Conservation (phyloP, 2,888 invertebrate species). For the Meteorus colon region DNA sequence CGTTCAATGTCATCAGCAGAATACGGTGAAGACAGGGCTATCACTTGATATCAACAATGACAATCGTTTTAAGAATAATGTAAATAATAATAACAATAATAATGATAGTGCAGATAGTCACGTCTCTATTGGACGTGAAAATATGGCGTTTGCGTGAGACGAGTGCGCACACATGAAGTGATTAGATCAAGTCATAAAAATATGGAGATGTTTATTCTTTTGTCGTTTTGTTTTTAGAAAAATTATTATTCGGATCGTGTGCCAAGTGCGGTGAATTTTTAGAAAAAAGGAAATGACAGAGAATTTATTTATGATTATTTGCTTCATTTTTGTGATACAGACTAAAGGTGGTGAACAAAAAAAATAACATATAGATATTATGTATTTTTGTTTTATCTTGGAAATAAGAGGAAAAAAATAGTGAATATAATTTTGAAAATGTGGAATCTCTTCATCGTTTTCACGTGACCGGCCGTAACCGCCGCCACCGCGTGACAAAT, state of each 20-base stretch:
- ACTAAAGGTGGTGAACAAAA: neutral
- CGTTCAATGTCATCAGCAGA: slow-evolving; percentile 5
- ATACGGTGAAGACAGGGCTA: slow-evolving; percentile 2
- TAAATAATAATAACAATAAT: neutral
- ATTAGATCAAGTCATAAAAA: too few species aligned
- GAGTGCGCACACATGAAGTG: too few species aligned
- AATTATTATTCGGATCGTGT: neutral
- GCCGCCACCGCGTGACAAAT: neutral
- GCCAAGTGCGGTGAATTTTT: neutral
- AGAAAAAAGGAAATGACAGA: neutral
- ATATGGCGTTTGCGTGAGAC: too few species aligned
- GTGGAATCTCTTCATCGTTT: slow-evolving; percentile 7
- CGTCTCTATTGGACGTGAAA: too few species aligned
- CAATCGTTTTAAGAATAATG: slow-evolving; percentile 18
- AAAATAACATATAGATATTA: neutral
- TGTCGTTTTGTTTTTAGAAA: neutral
- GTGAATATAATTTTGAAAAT: slow-evolving; percentile 8
- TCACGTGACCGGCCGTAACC: slow-evolving; percentile 4
- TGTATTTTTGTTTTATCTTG: neutral
- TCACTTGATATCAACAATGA: slow-evolving; percentile 21
- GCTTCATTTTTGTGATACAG: neutral
- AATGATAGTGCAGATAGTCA: neutral
- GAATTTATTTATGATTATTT: neutral
- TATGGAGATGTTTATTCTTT: neutral
- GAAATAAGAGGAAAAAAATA: neutral